Percentiles rank a stretch among this genome's conserved stretches.
Conservation (phyloP, 2,113 vertebrate genomes). For the Periophthalmus modestus region DNA sequence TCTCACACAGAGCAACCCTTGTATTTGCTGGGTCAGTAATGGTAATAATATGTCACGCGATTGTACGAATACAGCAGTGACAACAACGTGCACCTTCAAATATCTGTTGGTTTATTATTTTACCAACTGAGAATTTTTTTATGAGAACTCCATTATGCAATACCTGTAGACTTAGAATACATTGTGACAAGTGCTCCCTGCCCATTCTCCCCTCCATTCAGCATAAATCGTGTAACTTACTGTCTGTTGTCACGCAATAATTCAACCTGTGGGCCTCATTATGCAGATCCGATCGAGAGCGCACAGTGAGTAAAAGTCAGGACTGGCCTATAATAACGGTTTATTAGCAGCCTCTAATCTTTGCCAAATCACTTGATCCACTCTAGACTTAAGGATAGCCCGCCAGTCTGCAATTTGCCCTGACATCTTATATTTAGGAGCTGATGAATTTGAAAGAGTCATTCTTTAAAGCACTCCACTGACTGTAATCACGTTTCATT, state of each 20-base stretch:
- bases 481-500: conserved; percentile 25
- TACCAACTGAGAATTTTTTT: too few species aligned
- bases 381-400: conserved; percentile 32
- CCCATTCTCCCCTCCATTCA: conserved; percentile 1
- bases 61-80: too few species aligned
- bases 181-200: not conserved
- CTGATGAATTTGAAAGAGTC: conserved; percentile 28
- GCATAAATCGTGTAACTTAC: conserved; percentile 4
- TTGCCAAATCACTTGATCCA: conserved; percentile 36
- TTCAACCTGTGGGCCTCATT: conserved; percentile 17
- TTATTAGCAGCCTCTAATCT: conserved; percentile 59
- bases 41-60: too few species aligned
- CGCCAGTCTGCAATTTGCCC: conserved; percentile 29
- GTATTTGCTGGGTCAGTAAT: too few species aligned
- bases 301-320: conserved; percentile 17
- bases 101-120: too few species aligned
- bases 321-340: conserved; percentile 46
- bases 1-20: too few species aligned
- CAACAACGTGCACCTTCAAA: too few species aligned
- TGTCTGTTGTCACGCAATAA: conserved; percentile 40
- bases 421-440: conserved; percentile 35
- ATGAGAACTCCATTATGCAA: not conserved
- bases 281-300: conserved; percentile 15
- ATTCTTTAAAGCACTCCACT: conserved; percentile 32
- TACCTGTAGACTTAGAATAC: not conserved